A percentile compares a stretch with the other conserved stretches of the same genome.
Evolutionary conservation across 2,797 vertebrate genomes (phyloP).

Genomic region (Typhlichthys subterraneus): DNA sequence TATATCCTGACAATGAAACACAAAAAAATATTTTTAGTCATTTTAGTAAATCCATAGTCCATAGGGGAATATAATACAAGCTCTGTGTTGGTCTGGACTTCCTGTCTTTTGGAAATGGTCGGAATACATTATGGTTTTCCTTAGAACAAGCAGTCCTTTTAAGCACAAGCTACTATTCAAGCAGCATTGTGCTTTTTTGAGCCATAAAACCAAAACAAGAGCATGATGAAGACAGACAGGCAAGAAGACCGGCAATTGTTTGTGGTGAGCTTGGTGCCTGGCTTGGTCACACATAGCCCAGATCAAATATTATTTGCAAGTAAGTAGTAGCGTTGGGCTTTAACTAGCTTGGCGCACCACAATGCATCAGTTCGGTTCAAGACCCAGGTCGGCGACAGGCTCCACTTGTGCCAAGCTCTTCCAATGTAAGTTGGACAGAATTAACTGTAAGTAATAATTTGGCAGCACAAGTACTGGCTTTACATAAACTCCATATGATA

Average conservation of each 20-base stretch:
- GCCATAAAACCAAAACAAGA: constrained; percentile 10
- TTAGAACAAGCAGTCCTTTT: constrained; percentile 20
- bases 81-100: constrained; percentile 6
- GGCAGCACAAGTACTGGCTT: too few species aligned
- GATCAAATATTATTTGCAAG: not conserved
- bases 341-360: not conserved
- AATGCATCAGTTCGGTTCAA: not conserved
- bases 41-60: not conserved
- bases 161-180: constrained; percentile 4
- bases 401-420: too few species aligned
- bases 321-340: not conserved
- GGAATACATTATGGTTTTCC: constrained; percentile 18
- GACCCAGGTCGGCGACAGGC: too few species aligned
- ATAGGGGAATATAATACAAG: constrained; percentile 5
- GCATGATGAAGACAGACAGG: not conserved
- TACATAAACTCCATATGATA: too few species aligned
- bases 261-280: constrained; percentile 4
- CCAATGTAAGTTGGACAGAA: too few species aligned
- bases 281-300: not conserved
- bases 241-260: not conserved
- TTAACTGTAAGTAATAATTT: too few species aligned
- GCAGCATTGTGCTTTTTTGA: constrained; percentile 3
- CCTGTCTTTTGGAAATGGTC: constrained; percentile 28
- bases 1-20: too few species aligned
- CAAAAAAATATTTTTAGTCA: too few species aligned